Evolutionary conservation across 2,797 vertebrate species (phyloP), one percentile per base, ranked within the genome.

Genomic region (Danio tinwini): DNA sequence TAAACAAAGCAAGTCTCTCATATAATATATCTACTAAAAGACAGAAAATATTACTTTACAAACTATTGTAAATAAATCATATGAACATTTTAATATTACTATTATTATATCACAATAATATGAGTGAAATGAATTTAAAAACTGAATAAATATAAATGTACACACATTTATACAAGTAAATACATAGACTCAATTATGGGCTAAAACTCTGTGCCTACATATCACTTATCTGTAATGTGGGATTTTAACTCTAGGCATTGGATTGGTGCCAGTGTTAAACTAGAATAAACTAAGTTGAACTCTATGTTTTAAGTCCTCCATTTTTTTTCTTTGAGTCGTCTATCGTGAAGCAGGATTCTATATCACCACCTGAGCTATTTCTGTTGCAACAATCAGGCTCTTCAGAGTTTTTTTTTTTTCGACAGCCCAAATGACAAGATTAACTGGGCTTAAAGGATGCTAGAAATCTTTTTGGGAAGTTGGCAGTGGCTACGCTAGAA

Each of bases 391-490:
- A 84, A 88, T 88, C 86, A 87, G 79, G 86, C 85, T 84, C 76
- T 83, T 56, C 78, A 84, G 29, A 29, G 1, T 1, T 1, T 29
- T 80, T 86, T 80, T 86, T 81, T 86, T 81, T 80, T 75, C 76
- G 81, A 76, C 87, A 73, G 67, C 65, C 19, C 58, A 82, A 88
- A 81, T 10, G 6, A 77, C 83, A 79, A 88, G 87, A 92, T 90
- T 89, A 91, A 90, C 88, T 90, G 64, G 17, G 80, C 83, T 85
- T 74, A 84, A 76, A 86, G 89, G 85, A 92, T 70, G 85, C 85
- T 77, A 83, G 68, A 90, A 83, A 85, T 81, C 69, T 71, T 84
- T 50, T 76, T 68, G 19, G 86, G 89, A 89, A 84, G 87, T 89
- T 83, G 76, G 83, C 80, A 82, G 85, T 83, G 82, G 83, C 63